phyloP scores from a whole-genome alignment of 2,797 vertebrate species.

The Thaleichthys pacificus region DNA sequence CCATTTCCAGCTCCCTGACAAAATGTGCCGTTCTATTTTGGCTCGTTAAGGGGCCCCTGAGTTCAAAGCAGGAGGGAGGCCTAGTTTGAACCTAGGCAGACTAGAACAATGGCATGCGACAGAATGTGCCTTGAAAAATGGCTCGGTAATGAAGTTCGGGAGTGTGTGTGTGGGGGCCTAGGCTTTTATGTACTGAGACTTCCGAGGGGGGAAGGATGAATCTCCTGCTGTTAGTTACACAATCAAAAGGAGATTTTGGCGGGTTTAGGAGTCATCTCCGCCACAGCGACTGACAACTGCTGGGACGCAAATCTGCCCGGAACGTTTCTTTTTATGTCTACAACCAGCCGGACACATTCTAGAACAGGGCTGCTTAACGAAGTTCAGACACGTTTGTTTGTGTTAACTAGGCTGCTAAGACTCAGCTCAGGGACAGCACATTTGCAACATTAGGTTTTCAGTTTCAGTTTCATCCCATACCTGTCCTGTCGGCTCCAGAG shows the following conservation, averaged over 20 bases:
- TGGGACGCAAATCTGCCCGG: background rate
- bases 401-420: background rate
- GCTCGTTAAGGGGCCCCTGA: conserved; percentile 14
- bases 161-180: too few species aligned
- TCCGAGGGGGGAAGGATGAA: background rate
- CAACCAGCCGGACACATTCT: background rate
- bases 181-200: background rate
- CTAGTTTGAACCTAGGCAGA: background rate
- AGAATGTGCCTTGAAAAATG: background rate
- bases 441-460: background rate
- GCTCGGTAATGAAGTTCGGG: background rate
- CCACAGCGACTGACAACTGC: background rate
- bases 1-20: conserved; percentile 39
- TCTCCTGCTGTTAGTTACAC: background rate
- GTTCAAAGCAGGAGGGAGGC: background rate
- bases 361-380: background rate
- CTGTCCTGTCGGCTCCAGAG: conserved; percentile 77
- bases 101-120: background rate
- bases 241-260: background rate
- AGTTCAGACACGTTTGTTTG: background rate
- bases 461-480: conserved; percentile 67
- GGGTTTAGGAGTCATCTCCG: background rate
- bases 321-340: background rate
- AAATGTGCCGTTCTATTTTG: conserved; percentile 31
- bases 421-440: background rate